phyloP scores from a whole-genome alignment of 1,140 invertebrate species.

The Epicauta chinensis region DNA sequence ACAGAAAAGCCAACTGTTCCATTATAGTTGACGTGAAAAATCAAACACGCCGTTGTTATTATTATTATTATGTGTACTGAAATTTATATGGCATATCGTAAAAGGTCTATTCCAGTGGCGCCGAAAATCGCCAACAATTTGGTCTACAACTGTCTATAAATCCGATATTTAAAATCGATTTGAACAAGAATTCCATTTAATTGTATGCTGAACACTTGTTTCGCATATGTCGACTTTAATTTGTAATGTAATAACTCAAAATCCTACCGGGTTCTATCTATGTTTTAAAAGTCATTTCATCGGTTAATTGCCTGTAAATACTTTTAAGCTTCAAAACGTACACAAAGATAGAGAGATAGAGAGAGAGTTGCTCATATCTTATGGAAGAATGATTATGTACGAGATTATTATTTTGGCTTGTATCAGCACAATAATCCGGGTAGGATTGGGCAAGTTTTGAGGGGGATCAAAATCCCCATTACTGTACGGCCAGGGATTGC shows the following conservation, averaged over 20 bases:
- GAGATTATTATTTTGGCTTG: slow-evolving; percentile 19
- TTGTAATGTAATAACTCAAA: slow-evolving; percentile 17
- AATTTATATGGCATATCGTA: no score
- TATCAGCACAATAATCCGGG: slow-evolving; percentile 7
- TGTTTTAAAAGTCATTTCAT: slow-evolving; percentile 12
- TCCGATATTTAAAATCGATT: slow-evolving; percentile 4
- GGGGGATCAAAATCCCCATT: slow-evolving; percentile 8
- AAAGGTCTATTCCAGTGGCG: not conserved
- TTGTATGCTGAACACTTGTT: slow-evolving; percentile 8
- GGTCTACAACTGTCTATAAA: slow-evolving; percentile 8
- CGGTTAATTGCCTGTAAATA: slow-evolving; percentile 21
- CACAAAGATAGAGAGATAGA: not conserved
- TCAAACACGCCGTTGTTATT: not conserved
- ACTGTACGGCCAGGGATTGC: not conserved
- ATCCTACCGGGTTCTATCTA: slow-evolving; percentile 8
- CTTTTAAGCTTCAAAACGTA: slow-evolving; percentile 12
- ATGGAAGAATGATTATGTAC: slow-evolving; percentile 17
- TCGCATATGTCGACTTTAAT: slow-evolving; percentile 12
- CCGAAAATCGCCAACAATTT: slow-evolving; percentile 7
- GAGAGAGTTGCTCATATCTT: slow-evolving; percentile 9
- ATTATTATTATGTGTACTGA: no score
- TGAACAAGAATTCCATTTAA: slow-evolving; percentile 7
- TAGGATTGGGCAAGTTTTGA: slow-evolving; percentile 2
- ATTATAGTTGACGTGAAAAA: not conserved
- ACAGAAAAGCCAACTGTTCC: slow-evolving; percentile 4